phyloP scores from a whole-genome alignment of 2,888 invertebrate genomes.

The Ashinkailepas kermadecensis region DNA sequence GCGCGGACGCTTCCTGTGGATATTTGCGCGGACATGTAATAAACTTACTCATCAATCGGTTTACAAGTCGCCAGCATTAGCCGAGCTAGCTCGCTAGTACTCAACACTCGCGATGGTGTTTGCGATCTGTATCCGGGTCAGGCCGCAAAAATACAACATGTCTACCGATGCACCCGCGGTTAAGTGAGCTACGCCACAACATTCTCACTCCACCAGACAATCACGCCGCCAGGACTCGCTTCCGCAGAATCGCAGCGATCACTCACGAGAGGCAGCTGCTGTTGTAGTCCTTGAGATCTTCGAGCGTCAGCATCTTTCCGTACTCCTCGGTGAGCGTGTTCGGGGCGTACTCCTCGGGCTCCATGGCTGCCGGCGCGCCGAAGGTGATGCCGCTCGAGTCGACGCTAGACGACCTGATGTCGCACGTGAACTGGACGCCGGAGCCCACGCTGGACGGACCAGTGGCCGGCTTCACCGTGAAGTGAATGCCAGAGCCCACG shows the following conservation, averaged over 20 bases:
- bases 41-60: too few species aligned
- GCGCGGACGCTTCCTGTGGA: too few species aligned
- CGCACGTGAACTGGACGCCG: neutral
- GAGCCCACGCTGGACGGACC: constrained; percentile 1
- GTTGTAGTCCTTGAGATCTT: neutral
- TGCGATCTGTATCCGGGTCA: too few species aligned
- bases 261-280: constrained; percentile 12
- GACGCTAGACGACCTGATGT: neutral
- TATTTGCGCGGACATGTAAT: too few species aligned
- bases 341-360: neutral
- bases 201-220: too few species aligned
- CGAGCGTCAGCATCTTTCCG: constrained; percentile 1
- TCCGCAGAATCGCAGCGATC: constrained; percentile 26
- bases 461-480: neutral
- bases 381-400: neutral
- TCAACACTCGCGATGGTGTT: too few species aligned
- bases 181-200: too few species aligned
- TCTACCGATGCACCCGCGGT: too few species aligned
- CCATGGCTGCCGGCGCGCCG: neutral
- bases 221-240: too few species aligned
- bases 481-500: neutral
- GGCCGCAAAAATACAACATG: too few species aligned
- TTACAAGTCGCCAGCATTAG: too few species aligned
- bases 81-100: too few species aligned
- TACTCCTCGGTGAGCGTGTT: constrained; percentile 12